These are phyloP conservation scores for Anser cygnoides DNA, from an alignment of 2,113 vertebrate genomes.

Conservation along the genomic window DNA sequence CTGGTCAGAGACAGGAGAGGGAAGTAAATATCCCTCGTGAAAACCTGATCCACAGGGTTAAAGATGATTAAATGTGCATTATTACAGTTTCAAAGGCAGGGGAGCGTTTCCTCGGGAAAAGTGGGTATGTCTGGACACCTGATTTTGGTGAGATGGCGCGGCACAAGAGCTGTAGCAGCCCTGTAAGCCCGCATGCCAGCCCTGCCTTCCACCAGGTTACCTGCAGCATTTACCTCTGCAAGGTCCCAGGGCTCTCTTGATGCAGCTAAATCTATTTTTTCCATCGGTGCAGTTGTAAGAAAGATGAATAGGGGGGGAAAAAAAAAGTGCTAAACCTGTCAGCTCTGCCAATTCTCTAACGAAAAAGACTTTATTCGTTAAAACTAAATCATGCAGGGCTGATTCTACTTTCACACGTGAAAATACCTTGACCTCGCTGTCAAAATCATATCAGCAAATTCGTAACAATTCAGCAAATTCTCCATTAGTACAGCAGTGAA, in stretches of 20 bases:
- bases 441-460: background rate
- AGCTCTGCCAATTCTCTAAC: background rate
- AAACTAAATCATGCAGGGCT: background rate
- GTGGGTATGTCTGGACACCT: background rate
- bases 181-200: background rate
- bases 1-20: background rate
- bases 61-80: background rate
- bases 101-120: background rate
- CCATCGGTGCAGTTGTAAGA: background rate
- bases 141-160: background rate
- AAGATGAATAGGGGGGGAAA: too few species aligned
- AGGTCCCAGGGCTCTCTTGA: background rate
- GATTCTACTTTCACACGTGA: background rate
- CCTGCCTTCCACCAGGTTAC: background rate
- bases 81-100: background rate
- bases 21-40: background rate
- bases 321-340: background rate
- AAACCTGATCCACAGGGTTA: background rate
- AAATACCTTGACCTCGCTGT: background rate
- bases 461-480: background rate
- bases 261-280: background rate
- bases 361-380: background rate
- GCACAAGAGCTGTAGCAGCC: background rate
- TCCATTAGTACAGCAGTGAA: background rate
- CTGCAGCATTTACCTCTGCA: background rate